These are phyloP conservation scores for Lutraria lutraria DNA, from an alignment of 2,888 invertebrate species.

Conservation along the genomic window DNA sequence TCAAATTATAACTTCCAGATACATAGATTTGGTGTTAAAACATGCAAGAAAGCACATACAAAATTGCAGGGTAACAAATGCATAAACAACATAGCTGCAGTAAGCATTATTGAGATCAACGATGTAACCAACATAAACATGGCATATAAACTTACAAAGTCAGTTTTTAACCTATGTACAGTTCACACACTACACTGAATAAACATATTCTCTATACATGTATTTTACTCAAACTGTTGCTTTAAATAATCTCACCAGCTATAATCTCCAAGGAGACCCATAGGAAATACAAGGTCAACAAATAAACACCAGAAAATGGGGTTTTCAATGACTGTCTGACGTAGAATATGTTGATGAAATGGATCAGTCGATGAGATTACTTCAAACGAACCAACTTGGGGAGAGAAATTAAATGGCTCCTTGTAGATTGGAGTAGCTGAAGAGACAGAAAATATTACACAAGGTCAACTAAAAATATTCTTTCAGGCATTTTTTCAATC, in stretches of 20 bases:
- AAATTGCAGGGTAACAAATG: too few species aligned
- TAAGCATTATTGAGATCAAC: too few species aligned
- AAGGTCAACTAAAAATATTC: neutral
- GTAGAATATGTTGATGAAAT: conserved; percentile 73
- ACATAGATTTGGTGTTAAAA: too few species aligned
- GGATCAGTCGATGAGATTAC: conserved; percentile 71
- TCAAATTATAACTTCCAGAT: too few species aligned
- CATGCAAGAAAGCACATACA: too few species aligned
- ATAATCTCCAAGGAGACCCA: conserved; percentile 82
- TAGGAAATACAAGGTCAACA: conserved; percentile 74
- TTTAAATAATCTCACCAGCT: conserved; percentile 77
- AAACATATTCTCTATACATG: too few species aligned
- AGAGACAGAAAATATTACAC: conserved; percentile 38
- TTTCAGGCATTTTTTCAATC: neutral
- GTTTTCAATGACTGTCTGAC: conserved; percentile 79
- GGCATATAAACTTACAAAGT: too few species aligned
- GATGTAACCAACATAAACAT: too few species aligned
- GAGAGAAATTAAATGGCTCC: conserved; percentile 82
- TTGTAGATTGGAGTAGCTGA: conserved; percentile 77
- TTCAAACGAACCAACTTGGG: conserved; percentile 84
- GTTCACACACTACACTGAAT: too few species aligned
- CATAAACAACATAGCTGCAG: too few species aligned
- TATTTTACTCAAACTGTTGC: neutral
- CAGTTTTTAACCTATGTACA: too few species aligned
- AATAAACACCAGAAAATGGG: conserved; percentile 84